phyloP scores from a whole-genome alignment of 2,113 vertebrate species.

The Stigmatopora nigra region DNA sequence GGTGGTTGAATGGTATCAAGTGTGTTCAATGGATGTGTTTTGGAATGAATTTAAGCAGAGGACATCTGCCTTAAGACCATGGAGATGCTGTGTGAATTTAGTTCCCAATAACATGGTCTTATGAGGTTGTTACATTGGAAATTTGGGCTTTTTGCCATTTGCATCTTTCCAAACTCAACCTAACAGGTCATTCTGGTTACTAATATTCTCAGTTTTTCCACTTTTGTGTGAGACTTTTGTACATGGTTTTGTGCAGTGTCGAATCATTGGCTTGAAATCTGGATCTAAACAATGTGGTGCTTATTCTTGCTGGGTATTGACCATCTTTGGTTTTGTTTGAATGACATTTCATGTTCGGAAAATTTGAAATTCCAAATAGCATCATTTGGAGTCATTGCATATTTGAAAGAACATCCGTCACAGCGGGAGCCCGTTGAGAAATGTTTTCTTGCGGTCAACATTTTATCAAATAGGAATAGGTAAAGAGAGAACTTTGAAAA shows the following conservation, averaged over 20 bases:
- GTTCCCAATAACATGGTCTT: neutral
- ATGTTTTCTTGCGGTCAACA: slow-evolving; percentile 32
- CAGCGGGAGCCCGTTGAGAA: slow-evolving; percentile 8
- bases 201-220: no score
- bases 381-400: slow-evolving; percentile 47
- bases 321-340: neutral
- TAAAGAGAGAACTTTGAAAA: slow-evolving; percentile 15
- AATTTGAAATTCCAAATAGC: slow-evolving; percentile 54
- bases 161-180: neutral
- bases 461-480: slow-evolving; percentile 33
- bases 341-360: slow-evolving; percentile 23
- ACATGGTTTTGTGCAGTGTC: no score
- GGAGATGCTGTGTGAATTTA: neutral
- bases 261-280: no score
- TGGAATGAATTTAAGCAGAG: neutral
- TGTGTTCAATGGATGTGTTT: neutral
- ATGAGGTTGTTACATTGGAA: neutral
- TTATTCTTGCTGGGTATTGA: no score
- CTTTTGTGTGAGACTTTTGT: no score
- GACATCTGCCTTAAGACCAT: neutral
- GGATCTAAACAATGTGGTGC: no score
- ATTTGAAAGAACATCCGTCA: slow-evolving; percentile 34
- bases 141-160: neutral
- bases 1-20: neutral
- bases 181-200: neutral